Evolutionary conservation across 1,140 invertebrate species (phyloP), one percentile per base, ranked within the genome.

Genomic region (Pseudoatta argentina): DNA sequence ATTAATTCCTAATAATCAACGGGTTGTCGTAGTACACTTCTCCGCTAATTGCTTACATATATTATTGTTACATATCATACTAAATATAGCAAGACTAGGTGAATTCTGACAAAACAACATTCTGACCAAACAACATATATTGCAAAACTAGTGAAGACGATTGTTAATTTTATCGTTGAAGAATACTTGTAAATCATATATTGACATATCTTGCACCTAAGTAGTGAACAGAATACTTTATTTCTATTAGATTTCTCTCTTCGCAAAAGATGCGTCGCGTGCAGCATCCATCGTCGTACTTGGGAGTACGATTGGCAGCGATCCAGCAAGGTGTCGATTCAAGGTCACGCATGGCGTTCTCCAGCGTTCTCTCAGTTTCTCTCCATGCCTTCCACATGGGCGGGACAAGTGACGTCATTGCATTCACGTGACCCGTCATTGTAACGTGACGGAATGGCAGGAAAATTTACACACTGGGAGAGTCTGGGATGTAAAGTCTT

Each of bases 281-380:
- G 86, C 87, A 93, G 92, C 92, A 92, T 93, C 92, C 92, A 89
- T 92, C 91, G 91, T 51, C 67, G 89, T 88, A 76, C 61, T 87
- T 87, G 85, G 73, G 18, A 61, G 27, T 55, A 27, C 61, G 89
- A 93, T 93, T 93, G 93, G 92, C 92, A 92, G 64, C 87, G 88
- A 92, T 93, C 91, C 93, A 94, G 93, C 91, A 88, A 94, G 90
- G 91, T 93, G 86, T 83, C 30, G 85, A 81, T 21, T 57, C 89
- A 91, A 91, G 83, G 85, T 77, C 78, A 72, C 55, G 53, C 18
- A 63, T 14, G 51, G 72, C 12, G 66, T 71, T 57, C 75, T 39
- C 75, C 39, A 10, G 64, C 18, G 63, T 51, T 61, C 77, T 44
- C 77, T 55, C 10, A 12, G 30, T 59, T 71, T 79, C 75, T 88